Conservation (phyloP, 2,113 vertebrate genomes). For the Mustelus asterias region DNA sequence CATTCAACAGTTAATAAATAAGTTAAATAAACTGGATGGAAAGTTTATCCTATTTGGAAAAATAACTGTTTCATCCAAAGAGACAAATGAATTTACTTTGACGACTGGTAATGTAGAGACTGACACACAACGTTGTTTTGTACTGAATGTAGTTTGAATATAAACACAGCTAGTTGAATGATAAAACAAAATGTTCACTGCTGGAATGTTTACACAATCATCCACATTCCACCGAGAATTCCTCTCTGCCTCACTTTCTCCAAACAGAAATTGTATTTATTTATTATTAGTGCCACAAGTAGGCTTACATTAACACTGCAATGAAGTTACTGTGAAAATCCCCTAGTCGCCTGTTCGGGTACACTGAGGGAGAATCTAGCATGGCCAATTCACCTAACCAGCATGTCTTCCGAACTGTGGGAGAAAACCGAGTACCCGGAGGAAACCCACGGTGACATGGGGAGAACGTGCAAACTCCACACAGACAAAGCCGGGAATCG, state of each 20-base stretch:
- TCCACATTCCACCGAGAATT: neutral
- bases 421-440: too few relatives aligned
- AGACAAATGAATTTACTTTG: neutral
- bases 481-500: too few relatives aligned
- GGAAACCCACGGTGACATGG: too few relatives aligned
- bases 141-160: neutral
- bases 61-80: neutral
- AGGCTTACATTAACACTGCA: too few relatives aligned
- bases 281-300: too few relatives aligned
- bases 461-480: too few relatives aligned
- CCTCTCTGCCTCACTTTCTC: neutral
- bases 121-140: neutral
- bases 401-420: too few relatives aligned
- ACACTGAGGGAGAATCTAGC: too few relatives aligned
- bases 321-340: too few relatives aligned
- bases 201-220: neutral
- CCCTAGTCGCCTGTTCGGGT: too few relatives aligned
- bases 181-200: neutral
- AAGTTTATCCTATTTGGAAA: neutral
- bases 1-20: neutral
- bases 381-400: too few relatives aligned
- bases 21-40: neutral
- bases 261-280: too few relatives aligned
- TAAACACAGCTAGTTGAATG: neutral
- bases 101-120: neutral